These are phyloP conservation scores for Tetheella fluctuosa DNA, from an alignment of 2,888 invertebrate genomes.

Conservation along the genomic window DNA sequence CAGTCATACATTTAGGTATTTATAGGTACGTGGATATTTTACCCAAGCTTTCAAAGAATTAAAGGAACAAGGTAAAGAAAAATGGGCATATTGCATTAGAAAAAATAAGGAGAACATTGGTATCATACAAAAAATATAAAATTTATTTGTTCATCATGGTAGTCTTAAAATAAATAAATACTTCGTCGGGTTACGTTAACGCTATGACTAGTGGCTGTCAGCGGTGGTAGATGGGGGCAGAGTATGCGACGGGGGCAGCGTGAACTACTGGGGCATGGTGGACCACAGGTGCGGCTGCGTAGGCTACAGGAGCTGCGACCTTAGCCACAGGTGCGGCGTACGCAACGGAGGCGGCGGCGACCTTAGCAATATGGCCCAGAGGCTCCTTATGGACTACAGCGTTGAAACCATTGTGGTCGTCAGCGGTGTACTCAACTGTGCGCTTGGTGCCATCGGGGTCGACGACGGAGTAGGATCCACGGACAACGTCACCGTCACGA, in stretches of 20 bases:
- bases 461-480: slow-evolving; percentile 76
- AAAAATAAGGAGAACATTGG: too few species aligned
- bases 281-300: slow-evolving; percentile 45
- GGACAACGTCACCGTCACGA: slow-evolving; percentile 76
- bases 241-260: slow-evolving; percentile 35
- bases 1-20: too few species aligned
- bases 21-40: too few species aligned
- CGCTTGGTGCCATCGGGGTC: slow-evolving; percentile 79
- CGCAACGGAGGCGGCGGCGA: slow-evolving; percentile 41
- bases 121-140: slow-evolving; percentile 13
- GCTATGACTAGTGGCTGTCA: slow-evolving; percentile 38
- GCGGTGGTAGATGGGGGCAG: slow-evolving; percentile 87
- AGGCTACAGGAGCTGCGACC: slow-evolving; percentile 40
- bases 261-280: slow-evolving; percentile 37
- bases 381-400: slow-evolving; percentile 76
- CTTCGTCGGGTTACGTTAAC: slow-evolving; percentile 18
- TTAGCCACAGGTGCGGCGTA: slow-evolving; percentile 23
- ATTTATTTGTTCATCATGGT: slow-evolving; percentile 13
- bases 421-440: slow-evolving; percentile 79
- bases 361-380: slow-evolving; percentile 57
- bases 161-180: slow-evolving; percentile 25
- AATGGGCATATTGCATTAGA: background rate
- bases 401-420: slow-evolving; percentile 77
- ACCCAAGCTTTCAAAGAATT: too few species aligned
- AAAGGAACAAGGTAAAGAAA: too few species aligned